These are phyloP conservation scores for Tethya wilhelma DNA, from an alignment of 37 sponge, comb jelly and placozoan species.

Conservation along the genomic window DNA sequence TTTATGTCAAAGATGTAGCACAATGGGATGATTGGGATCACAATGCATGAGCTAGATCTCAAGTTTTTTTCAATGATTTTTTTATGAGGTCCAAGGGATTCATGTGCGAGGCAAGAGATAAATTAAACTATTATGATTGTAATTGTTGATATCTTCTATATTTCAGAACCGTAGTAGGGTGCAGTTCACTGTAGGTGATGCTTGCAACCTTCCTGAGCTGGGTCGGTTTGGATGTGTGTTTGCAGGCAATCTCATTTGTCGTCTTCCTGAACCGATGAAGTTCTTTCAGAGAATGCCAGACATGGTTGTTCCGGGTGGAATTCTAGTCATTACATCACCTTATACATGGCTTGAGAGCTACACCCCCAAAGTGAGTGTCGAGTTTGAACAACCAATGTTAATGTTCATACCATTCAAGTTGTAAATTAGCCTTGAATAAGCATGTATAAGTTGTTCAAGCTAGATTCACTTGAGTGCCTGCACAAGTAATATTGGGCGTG, in stretches of 20 bases:
- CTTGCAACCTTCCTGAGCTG: conserved; percentile 70
- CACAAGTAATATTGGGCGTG: too few relatives aligned
- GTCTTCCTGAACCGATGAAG: conserved; percentile 68
- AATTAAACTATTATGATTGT: not conserved
- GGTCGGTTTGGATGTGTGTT: conserved; percentile 89
- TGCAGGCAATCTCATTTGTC: conserved; percentile 85
- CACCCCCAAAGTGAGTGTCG: conserved; percentile 69
- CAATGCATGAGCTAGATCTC: too few relatives aligned
- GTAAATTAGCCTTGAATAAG: not conserved
- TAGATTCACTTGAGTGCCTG: too few relatives aligned
- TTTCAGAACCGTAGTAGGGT: conserved; percentile 67
- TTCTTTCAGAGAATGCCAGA: conserved; percentile 64
- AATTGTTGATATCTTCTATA: not conserved
- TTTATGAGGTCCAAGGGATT: too few relatives aligned
- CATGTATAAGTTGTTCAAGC: not conserved
- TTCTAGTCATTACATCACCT: conserved; percentile 84
- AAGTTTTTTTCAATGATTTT: too few relatives aligned
- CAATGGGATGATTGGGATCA: too few relatives aligned
- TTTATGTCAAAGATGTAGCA: too few relatives aligned
- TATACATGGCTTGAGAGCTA: conserved; percentile 86
- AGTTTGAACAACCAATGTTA: not conserved
- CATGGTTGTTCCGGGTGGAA: conserved; percentile 80
- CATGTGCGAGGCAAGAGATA: too few relatives aligned
- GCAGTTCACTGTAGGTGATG: conserved; percentile 75
- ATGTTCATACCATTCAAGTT: too few relatives aligned